phyloP scores from a whole-genome alignment of 2,888 invertebrate species.

The Mesorhabditis spiculigera region DNA sequence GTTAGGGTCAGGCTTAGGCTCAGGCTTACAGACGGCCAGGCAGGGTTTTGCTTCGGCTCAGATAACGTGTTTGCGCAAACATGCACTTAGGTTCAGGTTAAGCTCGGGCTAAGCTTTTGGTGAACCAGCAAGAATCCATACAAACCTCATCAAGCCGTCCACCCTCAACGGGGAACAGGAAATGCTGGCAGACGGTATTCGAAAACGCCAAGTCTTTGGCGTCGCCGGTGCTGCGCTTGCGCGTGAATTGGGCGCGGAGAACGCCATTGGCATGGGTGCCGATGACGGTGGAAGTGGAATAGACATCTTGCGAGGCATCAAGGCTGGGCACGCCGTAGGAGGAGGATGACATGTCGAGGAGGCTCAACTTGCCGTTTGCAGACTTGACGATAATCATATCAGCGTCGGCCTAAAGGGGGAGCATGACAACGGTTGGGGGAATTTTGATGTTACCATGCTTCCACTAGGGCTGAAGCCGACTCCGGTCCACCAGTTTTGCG shows the following conservation, averaged over 20 bases:
- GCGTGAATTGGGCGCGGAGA: constrained; percentile 52
- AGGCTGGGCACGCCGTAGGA: constrained; percentile 33
- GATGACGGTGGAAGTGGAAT: constrained; percentile 19
- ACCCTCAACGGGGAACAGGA: constrained; percentile 54
- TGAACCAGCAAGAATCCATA: too few relatives aligned
- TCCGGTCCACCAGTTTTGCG: constrained; percentile 55
- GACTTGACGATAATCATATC: constrained; percentile 55
- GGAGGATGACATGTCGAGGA: constrained; percentile 50
- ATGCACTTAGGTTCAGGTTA: too few relatives aligned
- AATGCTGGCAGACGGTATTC: constrained; percentile 47
- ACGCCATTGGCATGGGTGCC: constrained; percentile 54
- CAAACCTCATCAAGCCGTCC: constrained; percentile 41
- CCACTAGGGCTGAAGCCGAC: constrained; percentile 52
- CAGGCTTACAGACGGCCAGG: too few relatives aligned
- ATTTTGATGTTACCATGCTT: constrained; percentile 32
- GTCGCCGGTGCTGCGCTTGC: constrained; percentile 48
- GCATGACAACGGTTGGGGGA: neutral
- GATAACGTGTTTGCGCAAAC: too few relatives aligned
- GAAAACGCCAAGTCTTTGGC: constrained; percentile 43
- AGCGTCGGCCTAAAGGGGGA: constrained; percentile 38
- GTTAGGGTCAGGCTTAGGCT: too few relatives aligned
- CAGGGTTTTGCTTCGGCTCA: too few relatives aligned
- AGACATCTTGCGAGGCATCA: constrained; percentile 26
- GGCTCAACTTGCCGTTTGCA: constrained; percentile 32
- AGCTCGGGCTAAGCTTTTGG: too few relatives aligned